Percentiles rank a stretch among this genome's conserved stretches.
Evolutionary conservation across 2,888 invertebrate genomes (phyloP).

Genomic region (Koerneria pararmatus): DNA sequence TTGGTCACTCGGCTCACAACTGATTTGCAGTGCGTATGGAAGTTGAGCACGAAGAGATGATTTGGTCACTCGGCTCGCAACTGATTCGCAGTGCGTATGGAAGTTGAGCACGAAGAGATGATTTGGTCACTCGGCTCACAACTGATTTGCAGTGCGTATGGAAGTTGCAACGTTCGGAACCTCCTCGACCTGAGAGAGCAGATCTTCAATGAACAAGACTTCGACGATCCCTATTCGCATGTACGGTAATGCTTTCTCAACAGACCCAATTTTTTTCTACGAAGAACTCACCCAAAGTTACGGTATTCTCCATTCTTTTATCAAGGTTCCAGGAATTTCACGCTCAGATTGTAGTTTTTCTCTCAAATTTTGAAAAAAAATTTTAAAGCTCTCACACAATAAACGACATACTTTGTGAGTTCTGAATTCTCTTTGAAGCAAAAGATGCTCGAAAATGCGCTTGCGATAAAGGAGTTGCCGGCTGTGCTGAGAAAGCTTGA

Average conservation of each 20-base stretch:
- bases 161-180: conserved; percentile 81
- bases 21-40: not conserved
- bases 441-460: conserved; percentile 81
- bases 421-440: conserved; percentile 65
- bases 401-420: not conserved
- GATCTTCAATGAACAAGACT: conserved; percentile 82
- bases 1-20: not conserved
- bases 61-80: no score
- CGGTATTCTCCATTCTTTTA: no score
- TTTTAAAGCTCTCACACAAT: not conserved
- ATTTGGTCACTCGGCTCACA: not conserved
- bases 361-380: no score
- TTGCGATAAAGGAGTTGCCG: conserved; percentile 73
- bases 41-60: no score
- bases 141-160: conserved; percentile 67
- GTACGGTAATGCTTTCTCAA: conserved; percentile 56
- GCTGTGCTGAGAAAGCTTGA: conserved; percentile 72
- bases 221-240: conserved; percentile 77
- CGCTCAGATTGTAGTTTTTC: no score
- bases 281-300: no score
- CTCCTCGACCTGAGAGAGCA: conserved; percentile 87
- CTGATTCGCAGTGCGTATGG: no score
- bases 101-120: no score
- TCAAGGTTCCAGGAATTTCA: no score
- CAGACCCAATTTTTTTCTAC: not conserved